These are phyloP conservation scores for Melipona beecheii DNA, from an alignment of 2,888 invertebrate genomes.

Conservation along the genomic window DNA sequence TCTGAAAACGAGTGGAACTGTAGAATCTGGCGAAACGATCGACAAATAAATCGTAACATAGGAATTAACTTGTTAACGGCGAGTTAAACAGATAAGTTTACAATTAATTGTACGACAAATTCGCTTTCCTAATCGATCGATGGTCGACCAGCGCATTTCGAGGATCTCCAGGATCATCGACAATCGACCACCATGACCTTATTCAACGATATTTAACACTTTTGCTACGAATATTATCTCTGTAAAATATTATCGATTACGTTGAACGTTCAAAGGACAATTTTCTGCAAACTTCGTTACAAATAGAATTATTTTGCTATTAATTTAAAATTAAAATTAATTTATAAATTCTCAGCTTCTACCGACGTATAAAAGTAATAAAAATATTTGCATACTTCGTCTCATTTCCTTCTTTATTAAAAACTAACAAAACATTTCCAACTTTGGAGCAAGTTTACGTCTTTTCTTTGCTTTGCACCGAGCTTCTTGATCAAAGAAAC, in stretches of 20 bases:
- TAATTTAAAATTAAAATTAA: background rate
- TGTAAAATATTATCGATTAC: background rate
- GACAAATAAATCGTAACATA: conserved; percentile 17
- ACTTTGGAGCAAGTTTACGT: background rate
- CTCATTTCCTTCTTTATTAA: background rate
- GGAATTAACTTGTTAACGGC: conserved; percentile 25
- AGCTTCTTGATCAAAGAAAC: too few relatives aligned
- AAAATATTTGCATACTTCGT: fast-evolving
- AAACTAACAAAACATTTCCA: background rate
- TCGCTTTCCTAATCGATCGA: conserved; percentile 63
- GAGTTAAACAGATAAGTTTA: conserved; percentile 29
- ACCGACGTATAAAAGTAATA: background rate
- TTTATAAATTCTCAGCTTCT: background rate
- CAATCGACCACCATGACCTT: conserved; percentile 21
- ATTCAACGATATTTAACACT: conserved; percentile 39
- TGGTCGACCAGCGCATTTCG: conserved; percentile 29
- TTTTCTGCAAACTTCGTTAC: background rate
- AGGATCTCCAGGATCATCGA: conserved; percentile 39
- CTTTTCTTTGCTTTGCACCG: background rate
- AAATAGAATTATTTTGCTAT: background rate
- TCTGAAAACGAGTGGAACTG: conserved; percentile 79
- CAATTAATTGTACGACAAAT: conserved; percentile 37
- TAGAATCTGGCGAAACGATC: conserved; percentile 75
- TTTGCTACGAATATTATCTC: conserved; percentile 23
- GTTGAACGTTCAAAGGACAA: background rate